Base-by-base conservation (phyloP, 64 coral and sea anemone species). In the Montipora foliosa region DNA sequence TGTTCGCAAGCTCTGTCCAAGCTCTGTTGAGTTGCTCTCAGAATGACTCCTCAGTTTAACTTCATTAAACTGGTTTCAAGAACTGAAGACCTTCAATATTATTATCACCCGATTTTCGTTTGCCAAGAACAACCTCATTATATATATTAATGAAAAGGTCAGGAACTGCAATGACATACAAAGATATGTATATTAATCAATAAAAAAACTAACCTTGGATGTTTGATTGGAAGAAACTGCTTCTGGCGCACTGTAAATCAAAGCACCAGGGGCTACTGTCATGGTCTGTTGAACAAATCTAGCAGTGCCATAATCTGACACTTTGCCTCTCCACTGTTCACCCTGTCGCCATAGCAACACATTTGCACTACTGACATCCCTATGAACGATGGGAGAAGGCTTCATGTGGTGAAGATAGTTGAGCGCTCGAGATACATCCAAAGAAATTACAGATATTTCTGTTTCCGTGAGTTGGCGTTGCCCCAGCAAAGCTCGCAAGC, bases 281-380 rank as follows among this genome's bases (percentile, higher is more conserved):
- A 78, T 93, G 14, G 69, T 57, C 15, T 85, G 62, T 11, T 66
- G 57, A 49, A 86, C 46, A 25, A 93, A 76, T 17, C 79, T 86
- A 4, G 91, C 91, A 6, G 91, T 86, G 15, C 91, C 91, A 77
- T 93, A 93, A 86, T 93, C 91, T 46, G 91, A 93, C 3, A 93
- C 80, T 87, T 93, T 93, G 13, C 68, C 81, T 68, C 91, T 53
- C 80, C 81, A 93, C 20, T 49, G 16, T 16, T 46, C 22, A 76
- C 50, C 82, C 53, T 77, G 70, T 93, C 46, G 44, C 91, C 80
- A 85, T 25, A 93, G 82, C 49, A 93, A 85, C 71, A 93, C 82
- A 87, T 93, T 93, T 10, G 74, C 92, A 88, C 84, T 88, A 48
- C 84, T 93, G 0, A 93, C 49, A 37, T 93, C 84, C 9, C 92